Evolutionary conservation across 2,888 invertebrate genomes (phyloP).

Genomic region (Dynastes maya): DNA sequence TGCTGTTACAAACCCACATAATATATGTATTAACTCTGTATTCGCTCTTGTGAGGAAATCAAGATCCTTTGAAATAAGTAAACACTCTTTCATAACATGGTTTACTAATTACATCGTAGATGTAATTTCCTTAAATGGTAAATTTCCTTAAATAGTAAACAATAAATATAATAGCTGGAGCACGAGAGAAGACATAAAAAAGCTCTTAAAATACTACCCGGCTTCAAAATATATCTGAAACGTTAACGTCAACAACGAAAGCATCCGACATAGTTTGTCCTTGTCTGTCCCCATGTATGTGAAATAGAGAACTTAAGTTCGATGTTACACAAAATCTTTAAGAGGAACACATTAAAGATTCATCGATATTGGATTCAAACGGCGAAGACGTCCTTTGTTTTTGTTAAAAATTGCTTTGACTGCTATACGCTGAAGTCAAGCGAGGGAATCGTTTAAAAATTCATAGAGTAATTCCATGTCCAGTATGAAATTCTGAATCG

Average conservation of each 20-base stretch:
- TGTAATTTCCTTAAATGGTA: too few species aligned
- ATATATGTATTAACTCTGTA: too few species aligned
- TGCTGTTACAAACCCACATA: too few species aligned
- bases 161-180: too few species aligned
- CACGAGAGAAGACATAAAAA: too few species aligned
- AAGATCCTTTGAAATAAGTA: too few species aligned
- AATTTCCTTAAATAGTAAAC: too few species aligned
- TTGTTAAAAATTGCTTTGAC: background rate
- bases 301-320: background rate
- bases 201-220: too few species aligned
- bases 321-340: constrained; percentile 1
- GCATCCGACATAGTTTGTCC: background rate
- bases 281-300: background rate
- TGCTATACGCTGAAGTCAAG: background rate
- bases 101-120: too few species aligned
- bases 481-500: background rate
- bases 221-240: background rate
- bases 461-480: background rate
- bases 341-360: background rate
- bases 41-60: too few species aligned
- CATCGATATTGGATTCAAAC: background rate
- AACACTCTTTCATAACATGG: too few species aligned
- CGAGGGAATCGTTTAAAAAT: background rate
- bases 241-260: background rate
- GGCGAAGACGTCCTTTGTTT: background rate